Conservation (phyloP, 2,888 invertebrate species). For the Xestia ashworthii region DNA sequence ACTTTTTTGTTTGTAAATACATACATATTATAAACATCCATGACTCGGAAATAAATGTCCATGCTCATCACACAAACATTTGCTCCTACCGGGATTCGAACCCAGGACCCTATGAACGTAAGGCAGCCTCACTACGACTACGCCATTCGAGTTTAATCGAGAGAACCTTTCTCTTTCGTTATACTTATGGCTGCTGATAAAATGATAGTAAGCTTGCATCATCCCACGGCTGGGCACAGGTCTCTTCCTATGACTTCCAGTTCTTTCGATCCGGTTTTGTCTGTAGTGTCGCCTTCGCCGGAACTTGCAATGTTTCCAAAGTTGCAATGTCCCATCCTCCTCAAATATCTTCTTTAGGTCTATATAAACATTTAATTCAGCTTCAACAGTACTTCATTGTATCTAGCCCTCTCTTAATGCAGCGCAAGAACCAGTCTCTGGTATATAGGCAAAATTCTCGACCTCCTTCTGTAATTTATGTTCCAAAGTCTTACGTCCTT, state of each 20-base stretch:
- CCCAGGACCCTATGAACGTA: too few species aligned
- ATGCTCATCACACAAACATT: too few species aligned
- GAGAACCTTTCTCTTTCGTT: not conserved
- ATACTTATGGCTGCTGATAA: not conserved
- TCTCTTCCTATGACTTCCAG: not conserved
- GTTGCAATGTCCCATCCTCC: not conserved
- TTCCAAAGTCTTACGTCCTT: slow-evolving; percentile 48
- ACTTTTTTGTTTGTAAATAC: too few species aligned
- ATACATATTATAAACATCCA: too few species aligned
- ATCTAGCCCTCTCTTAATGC: slow-evolving; percentile 27
- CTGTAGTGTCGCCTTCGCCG: not conserved
- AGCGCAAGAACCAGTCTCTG: slow-evolving; percentile 41
- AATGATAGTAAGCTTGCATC: not conserved
- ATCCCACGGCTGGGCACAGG: not conserved
- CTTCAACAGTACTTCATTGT: not conserved
- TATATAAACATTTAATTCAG: slow-evolving; percentile 13
- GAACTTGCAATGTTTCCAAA: not conserved
- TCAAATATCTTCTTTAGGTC: not conserved
- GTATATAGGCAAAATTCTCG: slow-evolving; percentile 46
- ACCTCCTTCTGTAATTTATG: slow-evolving; percentile 61
- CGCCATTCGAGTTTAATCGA: too few species aligned
- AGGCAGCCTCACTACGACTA: too few species aligned
- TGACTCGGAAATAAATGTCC: too few species aligned
- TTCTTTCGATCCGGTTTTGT: not conserved
- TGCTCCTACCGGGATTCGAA: too few species aligned